Conservation (phyloP, 2,888 invertebrate genomes). For the Hemicrepidius hirtus region DNA sequence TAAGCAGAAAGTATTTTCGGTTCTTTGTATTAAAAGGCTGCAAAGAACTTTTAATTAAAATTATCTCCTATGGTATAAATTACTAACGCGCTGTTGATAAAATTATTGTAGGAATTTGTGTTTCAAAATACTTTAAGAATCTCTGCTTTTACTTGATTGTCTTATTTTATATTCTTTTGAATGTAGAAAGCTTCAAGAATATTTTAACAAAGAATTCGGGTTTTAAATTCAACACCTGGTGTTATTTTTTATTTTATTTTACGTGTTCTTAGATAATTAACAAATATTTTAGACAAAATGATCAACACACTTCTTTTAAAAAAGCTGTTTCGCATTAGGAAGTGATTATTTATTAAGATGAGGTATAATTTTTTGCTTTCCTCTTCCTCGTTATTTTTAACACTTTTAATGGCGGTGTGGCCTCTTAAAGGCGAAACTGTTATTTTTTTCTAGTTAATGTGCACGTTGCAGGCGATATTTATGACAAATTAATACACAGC, state of each 20-base stretch:
- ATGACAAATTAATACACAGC: constrained; percentile 5
- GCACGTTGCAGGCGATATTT: constrained; percentile 10
- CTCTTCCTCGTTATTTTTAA: neutral
- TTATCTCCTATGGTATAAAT: constrained; percentile 9
- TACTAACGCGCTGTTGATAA: constrained; percentile 9
- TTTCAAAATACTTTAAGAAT: constrained; percentile 11
- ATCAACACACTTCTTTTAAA: neutral
- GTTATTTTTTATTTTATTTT: neutral
- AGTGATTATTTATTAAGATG: constrained; percentile 18
- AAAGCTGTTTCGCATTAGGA: neutral
- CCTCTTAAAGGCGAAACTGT: neutral
- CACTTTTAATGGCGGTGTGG: neutral
- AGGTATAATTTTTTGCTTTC: constrained; percentile 3
- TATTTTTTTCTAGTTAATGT: neutral
- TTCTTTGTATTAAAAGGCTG: constrained; percentile 24
- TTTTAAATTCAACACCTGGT: constrained; percentile 1
- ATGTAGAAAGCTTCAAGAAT: neutral
- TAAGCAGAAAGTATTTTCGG: constrained; percentile 16
- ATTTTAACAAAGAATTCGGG: constrained; percentile 7
- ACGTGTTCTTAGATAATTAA: constrained; percentile 8
- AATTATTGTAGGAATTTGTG: constrained; percentile 22
- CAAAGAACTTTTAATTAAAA: constrained; percentile 31
- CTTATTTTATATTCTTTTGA: neutral
- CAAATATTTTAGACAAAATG: neutral
- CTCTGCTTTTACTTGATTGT: neutral